Evolutionary conservation across 2,113 vertebrate species (phyloP).

Genomic region (cat (Felis catus)): DNA sequence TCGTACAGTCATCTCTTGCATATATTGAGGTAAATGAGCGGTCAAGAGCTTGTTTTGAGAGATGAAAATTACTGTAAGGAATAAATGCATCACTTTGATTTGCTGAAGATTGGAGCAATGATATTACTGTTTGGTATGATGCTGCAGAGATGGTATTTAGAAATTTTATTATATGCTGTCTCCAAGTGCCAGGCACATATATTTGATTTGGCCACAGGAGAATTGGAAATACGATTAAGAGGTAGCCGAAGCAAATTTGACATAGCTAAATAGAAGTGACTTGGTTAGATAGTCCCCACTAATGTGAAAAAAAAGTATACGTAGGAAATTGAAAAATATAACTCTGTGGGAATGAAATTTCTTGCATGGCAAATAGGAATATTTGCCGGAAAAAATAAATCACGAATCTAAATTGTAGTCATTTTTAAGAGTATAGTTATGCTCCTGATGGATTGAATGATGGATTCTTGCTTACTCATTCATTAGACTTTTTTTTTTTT

Average conservation of each 20-base stretch:
- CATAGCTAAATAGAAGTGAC: conserved; percentile 60
- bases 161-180: conserved; percentile 57
- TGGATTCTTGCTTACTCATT: conserved; percentile 58
- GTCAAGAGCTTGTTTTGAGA: conserved; percentile 43
- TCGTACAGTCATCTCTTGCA: background rate
- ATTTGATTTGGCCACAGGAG: conserved; percentile 58
- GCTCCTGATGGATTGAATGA: conserved; percentile 20
- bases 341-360: conserved; percentile 59
- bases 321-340: conserved; percentile 59
- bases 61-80: conserved; percentile 6
- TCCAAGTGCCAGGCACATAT: conserved; percentile 10
- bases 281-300: conserved; percentile 36
- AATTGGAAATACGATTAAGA: conserved; percentile 62
- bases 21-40: background rate
- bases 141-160: conserved; percentile 53
- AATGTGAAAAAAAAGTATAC: conserved; percentile 46
- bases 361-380: conserved; percentile 61
- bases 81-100: conserved; percentile 38
- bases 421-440: conserved; percentile 38
- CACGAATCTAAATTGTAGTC: conserved; percentile 53
- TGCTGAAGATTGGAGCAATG: background rate
- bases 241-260: conserved; percentile 53
- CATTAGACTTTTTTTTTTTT: conserved; percentile 6
- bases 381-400: conserved; percentile 59
- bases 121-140: conserved; percentile 12